These are phyloP conservation scores for Coccyzus lansbergi DNA, from an alignment of 2,797 vertebrate genomes.

Conservation along the genomic window DNA sequence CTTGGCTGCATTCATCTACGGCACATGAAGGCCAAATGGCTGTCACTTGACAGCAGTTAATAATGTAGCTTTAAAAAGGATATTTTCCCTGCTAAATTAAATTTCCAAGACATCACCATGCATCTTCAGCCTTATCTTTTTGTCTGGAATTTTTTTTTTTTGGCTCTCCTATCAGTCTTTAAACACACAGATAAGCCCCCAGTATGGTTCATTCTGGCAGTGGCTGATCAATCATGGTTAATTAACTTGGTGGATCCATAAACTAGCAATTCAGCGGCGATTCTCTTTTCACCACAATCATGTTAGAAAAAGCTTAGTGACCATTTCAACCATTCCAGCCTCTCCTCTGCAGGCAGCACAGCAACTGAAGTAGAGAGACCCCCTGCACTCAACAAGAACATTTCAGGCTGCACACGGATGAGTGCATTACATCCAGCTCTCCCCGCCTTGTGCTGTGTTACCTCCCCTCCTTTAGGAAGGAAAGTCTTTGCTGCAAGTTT, in stretches of 20 bases:
- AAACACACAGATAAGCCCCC: neutral
- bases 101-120: constrained; percentile 28
- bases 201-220: neutral
- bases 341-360: neutral
- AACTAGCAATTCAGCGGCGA: neutral
- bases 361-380: rapidly evolving
- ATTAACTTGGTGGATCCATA: neutral
- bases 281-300: neutral
- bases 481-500: too few relatives aligned
- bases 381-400: rapidly evolving
- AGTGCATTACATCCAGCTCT: rapidly evolving
- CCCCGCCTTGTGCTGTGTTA: rapidly evolving
- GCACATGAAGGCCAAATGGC: neutral
- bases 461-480: neutral
- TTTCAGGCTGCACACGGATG: rapidly evolving
- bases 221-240: neutral
- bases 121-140: constrained; percentile 33
- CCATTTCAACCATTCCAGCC: neutral
- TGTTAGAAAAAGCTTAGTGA: neutral
- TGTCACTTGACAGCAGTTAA: constrained; percentile 38
- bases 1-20: neutral
- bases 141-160: neutral
- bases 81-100: constrained; percentile 35
- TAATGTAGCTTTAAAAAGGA: neutral
- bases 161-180: neutral